Base-by-base conservation (phyloP, 2,888 invertebrate genomes). In the Napeogenes sylphis region DNA sequence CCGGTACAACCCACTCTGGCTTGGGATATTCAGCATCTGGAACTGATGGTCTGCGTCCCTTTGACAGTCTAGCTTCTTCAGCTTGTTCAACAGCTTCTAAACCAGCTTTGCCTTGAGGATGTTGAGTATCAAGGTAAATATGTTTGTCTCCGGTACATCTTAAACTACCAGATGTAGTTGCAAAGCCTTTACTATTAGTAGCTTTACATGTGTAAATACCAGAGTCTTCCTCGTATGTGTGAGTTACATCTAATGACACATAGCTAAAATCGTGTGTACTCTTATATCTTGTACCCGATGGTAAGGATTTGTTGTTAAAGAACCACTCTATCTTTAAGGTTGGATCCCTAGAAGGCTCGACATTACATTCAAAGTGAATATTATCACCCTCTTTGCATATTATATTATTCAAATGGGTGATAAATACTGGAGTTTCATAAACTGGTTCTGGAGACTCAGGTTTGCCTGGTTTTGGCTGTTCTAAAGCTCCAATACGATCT, bases 181-280 rank as follows among this genome's bases (percentile, higher is more conserved):
- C 97, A 4, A 94, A 94, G 38, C 98, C 98, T 81, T 95, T 96
- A 72, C 92, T 94, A 79, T 98, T 98, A 2, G 95, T 96, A 14
- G 97, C 97, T 83, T 95, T 96, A 78, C 97, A 97, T 42, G 96
- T 97, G 74, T 97, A 97, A 68, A 98, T 93, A 57, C 98, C 98
- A 61, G 97, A 97, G 85, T 98, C 98, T 89, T 98, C 97, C 68
- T 96, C 95, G 77, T 98, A 97, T 0, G 95, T 94, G 71, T 96
- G 96, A 61, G 92, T 94, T 68, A 98, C 93, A 78, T 98, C 98
- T 74, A 99, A 91, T 14, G 98, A 94, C 10, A 99, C 97, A 78
- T 96, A 98, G 63, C 99, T 99, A 84, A 99, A 99, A 83, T 99
- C 99, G 79, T 98, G 97, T 14, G 95, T 96, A 35, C 96, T 95